phyloP scores from a whole-genome alignment of 2,113 vertebrate genomes.

The Phyllostomus discolor region DNA sequence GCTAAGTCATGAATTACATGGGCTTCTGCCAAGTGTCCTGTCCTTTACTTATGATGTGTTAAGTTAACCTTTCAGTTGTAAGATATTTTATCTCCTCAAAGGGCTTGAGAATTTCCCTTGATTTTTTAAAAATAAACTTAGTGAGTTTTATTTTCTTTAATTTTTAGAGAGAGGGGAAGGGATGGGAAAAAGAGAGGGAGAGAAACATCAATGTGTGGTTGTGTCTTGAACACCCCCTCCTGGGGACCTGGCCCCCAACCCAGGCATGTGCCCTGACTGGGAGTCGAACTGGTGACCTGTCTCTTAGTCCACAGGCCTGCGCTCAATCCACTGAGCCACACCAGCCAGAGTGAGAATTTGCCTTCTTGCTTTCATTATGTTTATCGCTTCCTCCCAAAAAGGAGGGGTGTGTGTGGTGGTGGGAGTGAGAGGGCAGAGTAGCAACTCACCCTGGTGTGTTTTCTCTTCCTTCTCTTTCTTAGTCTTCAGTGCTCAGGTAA shows the following conservation, averaged over 20 bases:
- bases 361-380: neutral
- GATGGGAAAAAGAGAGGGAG: too few species aligned
- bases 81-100: constrained; percentile 33
- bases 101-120: constrained; percentile 36
- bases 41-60: neutral
- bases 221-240: too few species aligned
- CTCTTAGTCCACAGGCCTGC: too few species aligned
- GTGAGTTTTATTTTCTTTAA: too few species aligned
- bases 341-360: constrained; percentile 17
- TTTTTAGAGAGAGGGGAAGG: too few species aligned
- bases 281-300: too few species aligned
- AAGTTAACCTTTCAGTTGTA: constrained; percentile 25
- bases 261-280: too few species aligned
- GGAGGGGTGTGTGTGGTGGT: neutral
- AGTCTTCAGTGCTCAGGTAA: neutral
- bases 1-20: constrained; percentile 24
- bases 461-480: constrained; percentile 16
- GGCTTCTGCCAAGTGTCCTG: neutral
- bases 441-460: neutral
- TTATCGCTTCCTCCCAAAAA: constrained; percentile 15
- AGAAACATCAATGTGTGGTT: too few species aligned
- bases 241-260: too few species aligned
- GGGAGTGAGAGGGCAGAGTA: neutral
- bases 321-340: too few species aligned
- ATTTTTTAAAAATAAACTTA: too few species aligned